Conservation (phyloP, 2,888 invertebrate species). For the Elegia similella region DNA sequence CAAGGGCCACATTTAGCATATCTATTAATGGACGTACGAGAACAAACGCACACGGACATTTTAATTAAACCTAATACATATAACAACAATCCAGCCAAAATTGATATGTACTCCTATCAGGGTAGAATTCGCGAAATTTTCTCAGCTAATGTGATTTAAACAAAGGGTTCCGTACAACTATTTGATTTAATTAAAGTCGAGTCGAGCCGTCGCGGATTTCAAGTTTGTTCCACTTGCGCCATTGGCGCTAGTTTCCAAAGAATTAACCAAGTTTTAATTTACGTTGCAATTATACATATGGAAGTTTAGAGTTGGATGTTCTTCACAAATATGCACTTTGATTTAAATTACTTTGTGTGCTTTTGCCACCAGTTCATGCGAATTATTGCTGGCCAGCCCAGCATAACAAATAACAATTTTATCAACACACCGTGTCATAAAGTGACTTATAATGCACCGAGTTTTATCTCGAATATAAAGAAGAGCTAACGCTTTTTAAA, state of each 20-base stretch:
- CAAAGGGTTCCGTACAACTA: slow-evolving; percentile 46
- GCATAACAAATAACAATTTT: no score
- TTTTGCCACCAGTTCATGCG: no score
- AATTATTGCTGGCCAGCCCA: no score
- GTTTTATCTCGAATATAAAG: no score
- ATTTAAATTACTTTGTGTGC: no score
- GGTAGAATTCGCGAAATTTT: slow-evolving; percentile 17
- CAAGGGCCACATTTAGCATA: no score
- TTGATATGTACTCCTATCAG: not conserved
- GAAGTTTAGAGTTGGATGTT: not conserved
- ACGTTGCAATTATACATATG: not conserved
- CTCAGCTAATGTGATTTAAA: slow-evolving; percentile 26
- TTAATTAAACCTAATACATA: not conserved
- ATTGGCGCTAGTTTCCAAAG: slow-evolving; percentile 14
- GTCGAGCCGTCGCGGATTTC: slow-evolving; percentile 41
- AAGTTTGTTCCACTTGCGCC: slow-evolving; percentile 34
- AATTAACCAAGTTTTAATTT: slow-evolving; percentile 12
- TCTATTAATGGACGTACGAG: no score
- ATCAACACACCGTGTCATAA: no score
- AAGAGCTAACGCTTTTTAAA: no score
- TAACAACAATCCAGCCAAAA: not conserved
- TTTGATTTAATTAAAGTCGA: slow-evolving; percentile 53
- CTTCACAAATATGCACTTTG: no score
- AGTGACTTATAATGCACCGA: no score
- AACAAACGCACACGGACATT: not conserved